Evolutionary conservation across 2,113 vertebrate genomes (phyloP), one percentile per base, ranked within the genome.

Genomic region (human (Homo sapiens)): DNA sequence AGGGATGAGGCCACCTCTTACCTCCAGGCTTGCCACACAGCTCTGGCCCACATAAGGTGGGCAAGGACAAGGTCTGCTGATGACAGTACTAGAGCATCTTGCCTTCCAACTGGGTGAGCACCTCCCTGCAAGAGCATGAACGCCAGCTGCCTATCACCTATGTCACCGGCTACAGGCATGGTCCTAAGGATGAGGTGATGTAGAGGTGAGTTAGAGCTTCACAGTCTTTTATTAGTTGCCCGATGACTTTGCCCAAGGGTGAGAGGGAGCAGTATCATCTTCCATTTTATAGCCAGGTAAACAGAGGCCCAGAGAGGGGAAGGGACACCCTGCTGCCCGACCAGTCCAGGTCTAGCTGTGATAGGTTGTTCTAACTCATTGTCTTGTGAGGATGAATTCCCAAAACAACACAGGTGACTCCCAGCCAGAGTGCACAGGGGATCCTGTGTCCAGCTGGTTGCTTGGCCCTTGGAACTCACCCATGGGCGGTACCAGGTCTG

Each of bases 361-460:
- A 55, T 59, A 17, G n/a, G 72, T 52, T 45, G 25, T 93, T 82
- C 86, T 97, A 96, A 97, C 64, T 94, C 96, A 94, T 0, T 45
- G 83, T 68, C 96, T 70, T 78, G 22, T 97, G 87, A 96, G 11
- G 82, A 48, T 45, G 80, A 96, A 43, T 87, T 48, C 76, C 32
- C n/a, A n/a, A 45, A 70, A 91, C 5, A 35, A 45, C 30, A 17
- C 6, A 7, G 27, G 40, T 43, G 80, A 78, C 73, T 76, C 87
- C 30, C 25, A 8, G 30, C 40, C 18, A 16, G 48, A 52, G 45
- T 18, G 6, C 40, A 79, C 38, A 22, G 75, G 20, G 43, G 22
- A n/a, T 52, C 18, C 23, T 11, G 1, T 5, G 13, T 75, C 59
- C 55, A 57, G 12, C 43, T 1, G 25, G 32, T 22, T 25, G 32